Conservation (phyloP, 53 echinoderm and acorn worm genomes). For the Arbacia lixula region DNA sequence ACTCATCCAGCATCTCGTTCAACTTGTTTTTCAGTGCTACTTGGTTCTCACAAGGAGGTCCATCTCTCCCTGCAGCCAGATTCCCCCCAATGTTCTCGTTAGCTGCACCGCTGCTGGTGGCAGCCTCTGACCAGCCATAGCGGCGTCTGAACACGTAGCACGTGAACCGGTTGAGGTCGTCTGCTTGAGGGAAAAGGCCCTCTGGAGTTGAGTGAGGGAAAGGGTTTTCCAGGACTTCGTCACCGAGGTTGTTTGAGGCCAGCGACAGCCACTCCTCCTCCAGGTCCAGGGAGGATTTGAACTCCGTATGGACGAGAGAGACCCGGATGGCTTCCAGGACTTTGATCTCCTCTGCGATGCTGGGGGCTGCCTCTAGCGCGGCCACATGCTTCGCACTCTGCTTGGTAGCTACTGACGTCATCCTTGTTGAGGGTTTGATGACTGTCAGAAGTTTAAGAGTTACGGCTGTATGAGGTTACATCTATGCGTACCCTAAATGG, state of each 20-base stretch:
- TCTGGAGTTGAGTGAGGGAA: slow-evolving; percentile 79
- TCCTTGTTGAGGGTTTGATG: too few relatives aligned
- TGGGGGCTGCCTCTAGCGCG: slow-evolving; percentile 11
- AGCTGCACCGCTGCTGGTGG: neutral
- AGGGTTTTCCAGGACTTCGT: slow-evolving; percentile 61
- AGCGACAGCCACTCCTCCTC: slow-evolving; percentile 39
- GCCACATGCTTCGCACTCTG: neutral
- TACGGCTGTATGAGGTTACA: too few relatives aligned
- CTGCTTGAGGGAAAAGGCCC: slow-evolving; percentile 54
- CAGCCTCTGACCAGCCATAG: slow-evolving; percentile 90
- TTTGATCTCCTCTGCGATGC: slow-evolving; percentile 26
- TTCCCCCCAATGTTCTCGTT: neutral
- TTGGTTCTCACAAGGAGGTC: slow-evolving; percentile 55
- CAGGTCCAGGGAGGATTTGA: neutral
- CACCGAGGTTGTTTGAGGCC: slow-evolving; percentile 45
- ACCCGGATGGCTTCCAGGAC: slow-evolving; percentile 9
- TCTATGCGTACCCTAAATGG: too few relatives aligned
- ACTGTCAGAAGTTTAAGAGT: too few relatives aligned
- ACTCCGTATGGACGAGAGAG: neutral
- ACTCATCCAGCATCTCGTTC: slow-evolving; percentile 87
- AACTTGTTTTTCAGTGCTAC: slow-evolving; percentile 68
- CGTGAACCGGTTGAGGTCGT: slow-evolving; percentile 82
- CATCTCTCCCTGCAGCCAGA: neutral
- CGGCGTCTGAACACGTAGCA: slow-evolving; percentile 85
- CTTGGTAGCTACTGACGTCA: too few relatives aligned